phyloP scores from a whole-genome alignment of 2,888 invertebrate species.

The Drosophila gaucha region DNA sequence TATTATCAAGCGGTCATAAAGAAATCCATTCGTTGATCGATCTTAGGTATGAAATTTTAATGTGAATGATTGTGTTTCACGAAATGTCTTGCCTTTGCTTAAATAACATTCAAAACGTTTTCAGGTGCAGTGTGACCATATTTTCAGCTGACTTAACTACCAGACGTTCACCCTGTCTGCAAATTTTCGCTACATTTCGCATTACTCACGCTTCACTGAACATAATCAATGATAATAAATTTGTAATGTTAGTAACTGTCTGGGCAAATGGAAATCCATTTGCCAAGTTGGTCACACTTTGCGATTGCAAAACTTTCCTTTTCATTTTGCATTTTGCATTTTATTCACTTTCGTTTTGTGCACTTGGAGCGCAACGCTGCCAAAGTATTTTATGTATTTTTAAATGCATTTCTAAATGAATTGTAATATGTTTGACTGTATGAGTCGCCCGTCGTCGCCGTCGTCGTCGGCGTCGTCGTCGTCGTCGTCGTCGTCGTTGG shows the following conservation, averaged over 20 bases:
- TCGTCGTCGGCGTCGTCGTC: slow-evolving; percentile 24
- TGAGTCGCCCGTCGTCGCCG: slow-evolving; percentile 23
- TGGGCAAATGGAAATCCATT: slow-evolving; percentile 27
- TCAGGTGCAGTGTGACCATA: neutral
- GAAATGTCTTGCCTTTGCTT: too few species aligned
- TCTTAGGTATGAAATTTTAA: neutral
- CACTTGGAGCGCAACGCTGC: slow-evolving; percentile 30
- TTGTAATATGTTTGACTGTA: slow-evolving; percentile 70
- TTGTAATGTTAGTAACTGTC: slow-evolving; percentile 15
- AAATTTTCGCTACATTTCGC: neutral
- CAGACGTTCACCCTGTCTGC: neutral
- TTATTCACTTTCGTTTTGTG: slow-evolving; percentile 68
- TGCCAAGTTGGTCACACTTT: slow-evolving; percentile 50
- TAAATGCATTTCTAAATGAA: slow-evolving; percentile 81
- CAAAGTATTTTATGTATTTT: slow-evolving; percentile 65
- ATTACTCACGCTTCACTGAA: slow-evolving; percentile 11
- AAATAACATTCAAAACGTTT: too few species aligned
- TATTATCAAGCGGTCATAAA: too few species aligned
- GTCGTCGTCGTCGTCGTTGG: slow-evolving; percentile 22
- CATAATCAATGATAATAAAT: slow-evolving; percentile 24
- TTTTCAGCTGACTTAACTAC: too few species aligned
- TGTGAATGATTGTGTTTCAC: neutral
- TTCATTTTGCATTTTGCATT: slow-evolving; percentile 68
- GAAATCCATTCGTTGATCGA: too few species aligned
- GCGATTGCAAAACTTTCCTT: slow-evolving; percentile 65